Evolutionary conservation across 2,113 vertebrate genomes (phyloP), one percentile per base, ranked within the genome.

Genomic region (Nesoenas mayeri): DNA sequence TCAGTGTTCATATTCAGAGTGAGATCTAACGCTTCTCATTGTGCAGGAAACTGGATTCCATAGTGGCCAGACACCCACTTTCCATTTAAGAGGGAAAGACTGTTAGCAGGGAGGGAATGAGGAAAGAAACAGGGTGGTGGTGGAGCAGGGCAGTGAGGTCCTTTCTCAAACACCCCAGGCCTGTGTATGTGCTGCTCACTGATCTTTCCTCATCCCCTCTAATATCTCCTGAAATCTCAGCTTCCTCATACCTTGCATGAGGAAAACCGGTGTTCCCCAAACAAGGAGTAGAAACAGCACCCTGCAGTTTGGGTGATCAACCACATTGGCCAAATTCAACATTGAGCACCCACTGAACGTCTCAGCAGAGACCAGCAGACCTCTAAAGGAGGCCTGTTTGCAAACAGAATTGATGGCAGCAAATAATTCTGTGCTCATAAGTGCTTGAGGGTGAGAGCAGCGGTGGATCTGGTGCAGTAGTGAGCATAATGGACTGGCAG

Each of bases 71-170:
- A 6, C 29, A 16, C 4, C 9, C 31, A 1, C 44, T 67, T 87
- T 16, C 58, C 13, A 3, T 40, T 65, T 66, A 3, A 34, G 56
- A 79, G 32, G 57, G 32, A 21, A 25, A 11, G 47, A 32, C 47
- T n/a, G 20, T 9, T 2, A 25, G 14, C 6, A 26, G 42, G 28
- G 62, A 89, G 42, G 15, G 34, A 25, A 40, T 71, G 9, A 34
- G 42, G 31, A 42, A n/a, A 65, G 74, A 54, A 69, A 20, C 0
- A 2, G 54, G 7, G 56, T 2, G 5, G n/a, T 38, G 0, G 0
- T 40, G 51, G 15, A 65, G 44, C 11, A 54, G 71, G 26, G 58
- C 38, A 26, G 11, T 10, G 31, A 25, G 10, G 8, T 72, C 48
- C 36, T 32, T 64, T 26, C 69, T 72, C 47, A 18, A 73, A 36